Evolutionary conservation across 35 echinoderm and acorn worm genomes (phyloP), one percentile per base, ranked within the genome.

Genomic region (Hemicentrotus pulcherrimus): DNA sequence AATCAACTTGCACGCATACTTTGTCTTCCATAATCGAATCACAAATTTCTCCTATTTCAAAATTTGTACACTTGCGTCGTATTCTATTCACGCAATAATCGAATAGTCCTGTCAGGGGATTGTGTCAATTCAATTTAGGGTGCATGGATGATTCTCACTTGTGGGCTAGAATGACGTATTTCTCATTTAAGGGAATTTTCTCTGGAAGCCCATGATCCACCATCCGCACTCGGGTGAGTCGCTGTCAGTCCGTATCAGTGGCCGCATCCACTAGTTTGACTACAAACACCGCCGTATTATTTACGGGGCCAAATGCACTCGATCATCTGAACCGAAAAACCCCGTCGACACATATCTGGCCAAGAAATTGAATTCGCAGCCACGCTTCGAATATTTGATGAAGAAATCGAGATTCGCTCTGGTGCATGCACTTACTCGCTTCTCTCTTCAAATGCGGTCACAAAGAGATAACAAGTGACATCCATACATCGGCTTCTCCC

Each of bases 361-460:
- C 28, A 90, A 47, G 88, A 90, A 90, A 90, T 45, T 90, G 46
- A 47, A 90, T 90, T 90, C 88, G n/a, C 46, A 47, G 88, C 32
- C 88, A 90, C 88, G 46, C 88, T 90, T 90, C 46, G 14, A 90
- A 33, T 90, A 90, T 90, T 90, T 90, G 88, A 90, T 33, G 32
- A 90, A 90, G 88, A 90, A 33, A 90, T 90, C 31, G 46, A 47
- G 16, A 33, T 90, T 90, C 88, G 32, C 88, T 90, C 46, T 33
- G 46, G 88, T 90, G 46, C 88, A 90, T 90, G 88, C 88, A 90
- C 88, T 90, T 90, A 90, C 46, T 90, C 46, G 88, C 19, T 90
- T 90, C 32, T 90, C 46, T 90, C 88, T 30, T 90, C 65, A n/a
- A 78, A 78, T 78, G 19, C 22, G 65, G 65, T 78, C 65, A 78